Base-by-base conservation (phyloP, 2,113 vertebrate species). In the Epinephelus moara region DNA sequence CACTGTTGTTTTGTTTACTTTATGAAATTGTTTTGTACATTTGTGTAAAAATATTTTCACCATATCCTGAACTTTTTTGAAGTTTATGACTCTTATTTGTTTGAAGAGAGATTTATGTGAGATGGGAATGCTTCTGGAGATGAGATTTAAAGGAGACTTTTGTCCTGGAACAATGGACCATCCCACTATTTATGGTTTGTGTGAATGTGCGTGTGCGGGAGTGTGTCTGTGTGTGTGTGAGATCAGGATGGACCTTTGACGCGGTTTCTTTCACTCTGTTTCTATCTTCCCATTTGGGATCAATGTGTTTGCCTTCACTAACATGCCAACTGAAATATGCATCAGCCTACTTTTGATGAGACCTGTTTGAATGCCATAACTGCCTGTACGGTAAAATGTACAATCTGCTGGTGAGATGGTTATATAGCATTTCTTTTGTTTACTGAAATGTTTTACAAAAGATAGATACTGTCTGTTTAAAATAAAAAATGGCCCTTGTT, bases 291-390 rank as follows among this genome's bases (percentile, higher is more conserved):
- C 23, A 1, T 18, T 66, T 66, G 57, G 49, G 60, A 75, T 82
- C 62, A 57, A 30, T 66, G 37, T 75, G 37, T 88, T 87, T 85
- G 42, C 74, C 66, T 84, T 81, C 23, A 68, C 23, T 81, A 74
- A 85, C 30, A 78, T 75, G 84, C 82, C 89, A 91, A 80, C 14
- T 69, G 72, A 85, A 82, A 85, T 80, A 84, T 85, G 74, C 50
- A 77, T 72, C 25, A 67, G 49, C 76, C 33, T 76, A 40, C 17
- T 76, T 62, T 42, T 68, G 33, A 76, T 42, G 6, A n/a, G 52
- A 78, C 19, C 25, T 33, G 47, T 50, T 67, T 78, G 30, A 85
- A 88, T 91, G 86, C 91, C 90, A 89, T 60, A 56, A 90, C 81
- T 85, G 87, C 75, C 84, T 86, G 75, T 87, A 84, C 64, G 83